Conservation (phyloP, 2,113 vertebrate species). For the Rhipidura dahli region DNA sequence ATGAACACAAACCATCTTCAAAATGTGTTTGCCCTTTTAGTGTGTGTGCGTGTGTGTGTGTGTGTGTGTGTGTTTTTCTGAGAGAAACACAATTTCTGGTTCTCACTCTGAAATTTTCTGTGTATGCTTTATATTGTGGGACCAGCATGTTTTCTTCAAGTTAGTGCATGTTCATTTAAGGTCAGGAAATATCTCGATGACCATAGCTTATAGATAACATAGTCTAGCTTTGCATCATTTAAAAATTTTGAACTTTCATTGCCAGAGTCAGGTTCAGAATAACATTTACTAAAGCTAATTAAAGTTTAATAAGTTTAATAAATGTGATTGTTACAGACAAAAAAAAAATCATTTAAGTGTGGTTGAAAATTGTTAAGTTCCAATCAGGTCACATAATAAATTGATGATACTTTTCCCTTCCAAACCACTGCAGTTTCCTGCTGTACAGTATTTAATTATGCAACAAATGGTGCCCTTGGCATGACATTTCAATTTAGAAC, state of each 20-base stretch:
- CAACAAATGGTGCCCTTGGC: conserved; percentile 62
- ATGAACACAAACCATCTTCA: not conserved
- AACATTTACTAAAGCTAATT: conserved; percentile 86
- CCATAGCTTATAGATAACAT: conserved; percentile 74
- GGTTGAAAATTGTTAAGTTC: conserved; percentile 74
- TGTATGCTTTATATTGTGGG: not conserved
- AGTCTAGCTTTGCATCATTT: conserved; percentile 71
- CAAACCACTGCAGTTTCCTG: conserved; percentile 62
- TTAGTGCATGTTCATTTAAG: not conserved
- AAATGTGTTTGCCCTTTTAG: not conserved
- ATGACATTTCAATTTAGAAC: conserved; percentile 63
- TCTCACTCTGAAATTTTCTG: not conserved
- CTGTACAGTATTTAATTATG: conserved; percentile 67
- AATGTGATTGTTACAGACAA: conserved; percentile 80
- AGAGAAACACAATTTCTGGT: not conserved
- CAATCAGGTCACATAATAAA: conserved; percentile 74
- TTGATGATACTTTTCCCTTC: conserved; percentile 59
- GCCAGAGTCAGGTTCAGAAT: conserved; percentile 68
- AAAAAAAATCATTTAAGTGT: conserved; percentile 80
- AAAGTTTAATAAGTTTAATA: conserved; percentile 92
- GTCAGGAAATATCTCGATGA: conserved; percentile 61
- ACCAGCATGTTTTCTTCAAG: not conserved
- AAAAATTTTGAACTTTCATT: conserved; percentile 73
- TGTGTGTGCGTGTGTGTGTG: too few relatives aligned
- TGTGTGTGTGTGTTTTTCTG: not conserved